phyloP scores from a whole-genome alignment of 1,140 invertebrate genomes.

The Saccostrea glomerata region DNA sequence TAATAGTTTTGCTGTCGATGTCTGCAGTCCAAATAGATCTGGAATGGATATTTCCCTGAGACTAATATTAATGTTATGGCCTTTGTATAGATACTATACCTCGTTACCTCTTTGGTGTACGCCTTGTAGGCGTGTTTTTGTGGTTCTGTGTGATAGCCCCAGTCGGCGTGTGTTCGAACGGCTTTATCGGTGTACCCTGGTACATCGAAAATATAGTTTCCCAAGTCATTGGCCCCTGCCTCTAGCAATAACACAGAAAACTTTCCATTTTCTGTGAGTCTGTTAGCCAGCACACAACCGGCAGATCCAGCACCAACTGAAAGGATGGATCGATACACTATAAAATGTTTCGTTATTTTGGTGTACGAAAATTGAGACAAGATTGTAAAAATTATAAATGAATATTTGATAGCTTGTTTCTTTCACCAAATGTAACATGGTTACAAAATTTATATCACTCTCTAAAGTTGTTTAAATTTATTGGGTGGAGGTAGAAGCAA shows the following conservation, averaged over 20 bases:
- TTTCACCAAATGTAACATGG: too few species aligned
- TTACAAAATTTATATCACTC: too few species aligned
- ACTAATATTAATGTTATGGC: too few species aligned
- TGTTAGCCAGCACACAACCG: constrained; percentile 48
- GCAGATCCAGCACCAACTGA: constrained; percentile 49
- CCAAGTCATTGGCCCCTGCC: constrained; percentile 38
- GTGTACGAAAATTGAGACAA: too few species aligned
- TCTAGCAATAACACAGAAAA: constrained; percentile 44
- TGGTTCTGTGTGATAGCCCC: constrained; percentile 44
- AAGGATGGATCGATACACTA: background rate
- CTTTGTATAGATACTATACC: background rate
- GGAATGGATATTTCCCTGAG: too few species aligned
- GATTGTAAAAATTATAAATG: too few species aligned
- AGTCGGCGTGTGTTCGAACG: constrained; percentile 34
- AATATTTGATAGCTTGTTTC: too few species aligned
- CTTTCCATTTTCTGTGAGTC: constrained; percentile 43
- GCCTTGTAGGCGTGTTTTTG: constrained; percentile 41
- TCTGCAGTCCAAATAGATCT: too few species aligned
- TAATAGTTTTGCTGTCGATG: too few species aligned
- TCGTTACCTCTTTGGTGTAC: constrained; percentile 28
- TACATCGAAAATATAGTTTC: constrained; percentile 23
- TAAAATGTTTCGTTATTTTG: background rate
- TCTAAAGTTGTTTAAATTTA: too few species aligned
- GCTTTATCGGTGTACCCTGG: constrained; percentile 27
- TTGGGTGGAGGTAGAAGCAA: too few species aligned